Evolutionary conservation across 2,113 vertebrate species (phyloP), one percentile per base, ranked within the genome.

Genomic region (Rhinopithecus roxellana): DNA sequence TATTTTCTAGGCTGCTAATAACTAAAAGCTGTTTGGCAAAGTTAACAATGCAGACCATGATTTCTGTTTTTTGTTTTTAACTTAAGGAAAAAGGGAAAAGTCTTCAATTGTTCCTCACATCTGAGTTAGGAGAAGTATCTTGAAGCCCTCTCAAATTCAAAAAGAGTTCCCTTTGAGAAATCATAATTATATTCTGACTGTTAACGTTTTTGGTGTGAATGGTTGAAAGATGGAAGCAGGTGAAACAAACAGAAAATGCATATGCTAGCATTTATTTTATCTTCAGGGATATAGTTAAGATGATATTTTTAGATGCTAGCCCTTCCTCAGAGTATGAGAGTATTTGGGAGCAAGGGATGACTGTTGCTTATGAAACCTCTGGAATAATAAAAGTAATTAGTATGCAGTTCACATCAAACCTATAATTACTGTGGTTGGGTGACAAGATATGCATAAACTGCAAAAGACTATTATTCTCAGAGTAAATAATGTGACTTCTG

Each of bases 351-450:
- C n/a, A 59, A 48, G 16, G 59, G 70, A 96, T 4, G 35, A 48
- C 17, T 86, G 8, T 43, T 90, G 75, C 59, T 94, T 82, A 96
- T 70, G 75, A 88, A 95, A 90, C 23, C 14, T 94, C 40, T 89
- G 48, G 40, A 88, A 97, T 92, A 96, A 92, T 91, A 83, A 96
- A 93, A 81, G 10, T 78, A 86, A 89, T 89, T 82, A 92, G 40
- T 8, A 87, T 61, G 57, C 50, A 88, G 70, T 38, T 64, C 40
- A 75, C 1, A 20, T 55, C 80, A 69, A 88, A 80, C 5, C 23
- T 61, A 55, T 59, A 67, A 89, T 86, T 90, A 64, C 50, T 78
- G 27, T 55, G 52, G 40, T 57, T 89, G 52, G 52, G 50, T 89
- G 77, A 82, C 77, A 90, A 87, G 61, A 52, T 61, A 95, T 90